Evolutionary conservation across 2,797 vertebrate species (phyloP), one percentile per base, ranked within the genome.

Genomic region (Cuniculus paca): DNA sequence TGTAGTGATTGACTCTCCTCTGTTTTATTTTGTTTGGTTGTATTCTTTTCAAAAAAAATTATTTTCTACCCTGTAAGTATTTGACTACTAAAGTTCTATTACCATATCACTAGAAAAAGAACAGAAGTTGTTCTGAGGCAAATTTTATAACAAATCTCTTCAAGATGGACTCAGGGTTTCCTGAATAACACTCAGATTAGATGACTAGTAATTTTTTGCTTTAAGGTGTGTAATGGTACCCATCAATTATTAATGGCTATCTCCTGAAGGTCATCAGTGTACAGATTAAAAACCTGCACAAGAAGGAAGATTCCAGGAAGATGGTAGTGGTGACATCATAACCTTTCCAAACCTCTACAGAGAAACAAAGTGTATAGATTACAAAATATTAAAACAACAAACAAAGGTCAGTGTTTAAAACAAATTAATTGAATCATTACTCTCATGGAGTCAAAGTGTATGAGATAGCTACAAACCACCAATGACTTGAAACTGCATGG

Each of bases 81-180:
- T 85, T 48, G 22, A 68, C 34, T 90, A 28, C 91, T 63, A 92
- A 94, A 95, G 1, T 31, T 90, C 2, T 65, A 50, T 72, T 34
- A 75, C 34, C 45, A 24, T 74, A n/a, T 85, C 48, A 56, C 34
- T 58, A 81, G n/a, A 74, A 80, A 87, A 58, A 63, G 1, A 84
- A 88, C 74, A 42, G 4, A 65, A 60, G 72, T 42, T 83, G 68
- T 52, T 85, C 63, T 90, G 68, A 80, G 20, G 26, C 36, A 86
- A 93, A 95, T 90, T 3, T 88, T 42, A 22, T 24, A 79, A 68
- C 20, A 87, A 78, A 90, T 87, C 93, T 79, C 82, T 84, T 95
- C 22, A 90, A 83, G 24, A 61, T 60, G 19, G 50, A 88, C 24
- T 79, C 10, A 42, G 16, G 24, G 39, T 14, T 88, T 74, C 13